Evolutionary conservation across 2,797 vertebrate genomes (phyloP).

Genomic region (Helarctos malayanus): DNA sequence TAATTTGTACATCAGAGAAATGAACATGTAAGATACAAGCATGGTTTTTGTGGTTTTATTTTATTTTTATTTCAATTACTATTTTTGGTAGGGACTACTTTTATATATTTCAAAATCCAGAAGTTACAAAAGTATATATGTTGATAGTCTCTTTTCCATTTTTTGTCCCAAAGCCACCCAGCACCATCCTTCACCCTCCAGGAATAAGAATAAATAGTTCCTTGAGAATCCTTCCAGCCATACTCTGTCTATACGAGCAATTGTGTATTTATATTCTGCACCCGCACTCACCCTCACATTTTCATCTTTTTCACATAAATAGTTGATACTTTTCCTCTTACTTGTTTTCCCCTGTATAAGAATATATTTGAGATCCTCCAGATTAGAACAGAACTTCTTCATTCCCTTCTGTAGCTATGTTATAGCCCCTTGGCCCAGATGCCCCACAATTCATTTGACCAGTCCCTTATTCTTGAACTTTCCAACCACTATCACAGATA

Average conservation of each 20-base stretch:
- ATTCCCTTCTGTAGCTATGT: neutral
- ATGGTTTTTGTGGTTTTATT: neutral
- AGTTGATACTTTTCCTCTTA: neutral
- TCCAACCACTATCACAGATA: neutral
- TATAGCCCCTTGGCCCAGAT: neutral
- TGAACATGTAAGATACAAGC: neutral
- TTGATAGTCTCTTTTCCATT: neutral
- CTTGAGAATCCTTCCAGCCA: neutral
- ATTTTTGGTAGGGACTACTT: neutral
- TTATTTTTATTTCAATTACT: neutral
- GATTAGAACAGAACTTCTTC: neutral
- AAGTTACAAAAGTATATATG: neutral
- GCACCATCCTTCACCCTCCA: neutral
- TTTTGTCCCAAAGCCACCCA: neutral
- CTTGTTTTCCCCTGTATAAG: neutral
- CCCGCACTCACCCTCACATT: neutral
- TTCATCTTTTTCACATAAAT: neutral
- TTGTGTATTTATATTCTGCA: neutral
- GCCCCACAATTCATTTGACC: neutral
- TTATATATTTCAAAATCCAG: constrained; percentile 4
- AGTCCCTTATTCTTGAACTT: neutral
- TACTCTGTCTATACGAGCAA: neutral
- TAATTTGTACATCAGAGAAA: neutral
- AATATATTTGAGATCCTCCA: neutral
- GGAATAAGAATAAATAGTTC: neutral